Conservation (phyloP, 2,797 vertebrate species). For the Xyrichtys novacula region DNA sequence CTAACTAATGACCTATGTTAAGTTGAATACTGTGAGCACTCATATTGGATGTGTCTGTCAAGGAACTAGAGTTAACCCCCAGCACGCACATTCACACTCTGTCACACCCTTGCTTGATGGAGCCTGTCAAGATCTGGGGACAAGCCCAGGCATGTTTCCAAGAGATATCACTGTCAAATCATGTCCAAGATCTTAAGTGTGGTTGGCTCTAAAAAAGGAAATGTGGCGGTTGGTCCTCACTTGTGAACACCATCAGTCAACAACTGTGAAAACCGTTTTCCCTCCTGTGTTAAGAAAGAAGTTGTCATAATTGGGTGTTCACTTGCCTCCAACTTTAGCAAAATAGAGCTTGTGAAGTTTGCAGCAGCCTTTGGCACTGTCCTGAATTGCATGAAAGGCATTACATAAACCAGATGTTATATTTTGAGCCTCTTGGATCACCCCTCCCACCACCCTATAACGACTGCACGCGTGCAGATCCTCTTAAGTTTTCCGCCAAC, state of each 20-base stretch:
- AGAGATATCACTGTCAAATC: slow-evolving; percentile 57
- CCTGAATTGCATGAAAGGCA: slow-evolving; percentile 26
- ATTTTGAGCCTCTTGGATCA: slow-evolving; percentile 48
- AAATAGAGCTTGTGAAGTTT: slow-evolving; percentile 29
- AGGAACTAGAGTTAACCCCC: slow-evolving; percentile 3
- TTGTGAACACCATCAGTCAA: slow-evolving; percentile 1
- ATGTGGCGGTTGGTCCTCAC: slow-evolving; percentile 19
- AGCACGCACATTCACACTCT: neutral
- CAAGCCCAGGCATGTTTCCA: slow-evolving; percentile 80
- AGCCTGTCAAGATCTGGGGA: slow-evolving; percentile 62
- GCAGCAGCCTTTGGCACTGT: slow-evolving; percentile 24
- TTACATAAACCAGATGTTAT: slow-evolving; percentile 40
- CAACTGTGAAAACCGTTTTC: neutral
- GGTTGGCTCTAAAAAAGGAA: slow-evolving; percentile 37
- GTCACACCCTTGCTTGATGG: slow-evolving; percentile 57
- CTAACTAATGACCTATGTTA: slow-evolving; percentile 8
- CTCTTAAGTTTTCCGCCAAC: slow-evolving; percentile 66
- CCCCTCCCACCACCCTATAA: slow-evolving; percentile 34
- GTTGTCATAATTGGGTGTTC: neutral
- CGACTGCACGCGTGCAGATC: slow-evolving; percentile 46
- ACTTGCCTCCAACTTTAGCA: slow-evolving; percentile 13
- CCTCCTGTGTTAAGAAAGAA: slow-evolving; percentile 14
- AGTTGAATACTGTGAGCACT: neutral
- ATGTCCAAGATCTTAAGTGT: slow-evolving; percentile 38
- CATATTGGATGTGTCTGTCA: neutral